Conservation (phyloP, 2,113 vertebrate species). For the Gracilinanus agilis region DNA sequence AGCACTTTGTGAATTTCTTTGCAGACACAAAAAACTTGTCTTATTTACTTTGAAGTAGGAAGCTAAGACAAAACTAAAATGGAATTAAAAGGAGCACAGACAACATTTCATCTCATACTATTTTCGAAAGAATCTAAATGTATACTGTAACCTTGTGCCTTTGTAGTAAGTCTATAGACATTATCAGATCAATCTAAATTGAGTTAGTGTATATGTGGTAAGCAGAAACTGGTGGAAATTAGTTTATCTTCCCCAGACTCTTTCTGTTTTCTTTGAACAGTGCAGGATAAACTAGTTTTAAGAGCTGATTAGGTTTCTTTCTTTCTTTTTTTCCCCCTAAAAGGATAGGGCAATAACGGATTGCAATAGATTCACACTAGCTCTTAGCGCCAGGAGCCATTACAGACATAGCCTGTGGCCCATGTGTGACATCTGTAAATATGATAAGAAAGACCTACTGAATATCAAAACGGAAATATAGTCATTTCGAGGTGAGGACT, state of each 20-base stretch:
- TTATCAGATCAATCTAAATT: conserved; percentile 88
- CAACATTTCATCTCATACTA: conserved; percentile 83
- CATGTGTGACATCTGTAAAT: conserved; percentile 71
- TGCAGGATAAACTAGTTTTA: conserved; percentile 86
- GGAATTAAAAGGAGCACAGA: conserved; percentile 83
- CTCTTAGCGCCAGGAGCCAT: conserved; percentile 76
- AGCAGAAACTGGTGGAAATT: conserved; percentile 89
- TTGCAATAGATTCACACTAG: conserved; percentile 72
- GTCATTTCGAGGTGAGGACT: conserved; percentile 54
- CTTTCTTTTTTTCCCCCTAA: conserved; percentile 63
- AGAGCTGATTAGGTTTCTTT: conserved; percentile 84
- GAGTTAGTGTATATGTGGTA: conserved; percentile 86
- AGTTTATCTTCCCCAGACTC: conserved; percentile 86
- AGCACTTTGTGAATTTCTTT: conserved; percentile 78
- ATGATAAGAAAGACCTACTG: conserved; percentile 61
- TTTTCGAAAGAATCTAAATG: conserved; percentile 79
- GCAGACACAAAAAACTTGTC: conserved; percentile 80
- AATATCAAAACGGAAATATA: conserved; percentile 69
- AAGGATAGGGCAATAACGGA: conserved; percentile 65
- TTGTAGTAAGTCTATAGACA: conserved; percentile 83
- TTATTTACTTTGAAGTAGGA: conserved; percentile 82
- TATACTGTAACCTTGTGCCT: conserved; percentile 80
- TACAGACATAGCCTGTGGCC: conserved; percentile 71
- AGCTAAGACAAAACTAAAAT: conserved; percentile 84
- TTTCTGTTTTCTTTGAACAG: conserved; percentile 84